A percentile compares a stretch with the other conserved stretches of the same genome.
These are phyloP conservation scores for Hirtodrosophila confusa DNA, from an alignment of 2,888 invertebrate genomes.

Conservation along the genomic window DNA sequence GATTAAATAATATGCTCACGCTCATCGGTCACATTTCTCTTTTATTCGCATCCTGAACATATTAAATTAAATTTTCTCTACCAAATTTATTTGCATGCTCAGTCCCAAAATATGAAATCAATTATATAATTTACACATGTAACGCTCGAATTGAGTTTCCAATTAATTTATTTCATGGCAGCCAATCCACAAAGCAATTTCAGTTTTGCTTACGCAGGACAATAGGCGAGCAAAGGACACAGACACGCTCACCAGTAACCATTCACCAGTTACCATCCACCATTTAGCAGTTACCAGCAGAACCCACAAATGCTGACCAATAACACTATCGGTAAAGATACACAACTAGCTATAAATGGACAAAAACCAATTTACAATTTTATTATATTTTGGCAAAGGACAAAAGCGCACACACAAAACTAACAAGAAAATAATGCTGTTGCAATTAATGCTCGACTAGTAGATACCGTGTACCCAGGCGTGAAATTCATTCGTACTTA, in stretches of 20 bases:
- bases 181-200: slow-evolving; percentile 41
- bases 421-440: neutral
- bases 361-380: slow-evolving; percentile 78
- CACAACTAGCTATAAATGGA: slow-evolving; percentile 68
- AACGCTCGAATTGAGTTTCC: slow-evolving; percentile 57
- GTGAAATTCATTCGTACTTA: too few relatives aligned
- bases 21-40: too few relatives aligned
- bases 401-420: slow-evolving; percentile 16
- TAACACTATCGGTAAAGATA: slow-evolving; percentile 73
- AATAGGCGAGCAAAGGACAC: slow-evolving; percentile 27
- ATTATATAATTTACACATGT: slow-evolving; percentile 53
- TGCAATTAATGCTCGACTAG: too few relatives aligned
- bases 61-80: neutral
- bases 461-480: too few relatives aligned
- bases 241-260: slow-evolving; percentile 19
- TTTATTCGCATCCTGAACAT: too few relatives aligned
- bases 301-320: slow-evolving; percentile 61
- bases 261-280: slow-evolving; percentile 7
- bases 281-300: slow-evolving; percentile 7
- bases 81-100: neutral
- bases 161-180: slow-evolving; percentile 74
- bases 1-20: too few relatives aligned
- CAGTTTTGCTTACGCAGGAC: slow-evolving; percentile 51
- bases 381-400: slow-evolving; percentile 70
- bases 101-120: neutral